Conservation (phyloP, 1,140 invertebrate genomes). For the Cydia amplana region DNA sequence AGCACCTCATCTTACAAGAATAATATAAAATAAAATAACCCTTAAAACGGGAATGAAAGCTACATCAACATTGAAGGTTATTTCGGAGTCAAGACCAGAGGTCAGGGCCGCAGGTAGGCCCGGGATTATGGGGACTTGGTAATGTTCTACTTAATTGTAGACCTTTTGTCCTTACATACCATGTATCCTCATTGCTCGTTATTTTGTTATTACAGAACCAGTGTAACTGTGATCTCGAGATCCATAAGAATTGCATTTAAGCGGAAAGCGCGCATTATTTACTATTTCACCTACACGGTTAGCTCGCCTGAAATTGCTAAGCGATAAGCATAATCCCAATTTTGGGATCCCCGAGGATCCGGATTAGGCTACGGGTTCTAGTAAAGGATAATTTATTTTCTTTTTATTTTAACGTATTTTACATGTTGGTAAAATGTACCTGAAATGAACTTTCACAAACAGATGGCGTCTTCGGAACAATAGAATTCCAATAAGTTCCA, state of each 20-base stretch:
- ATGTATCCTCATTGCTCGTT: neutral
- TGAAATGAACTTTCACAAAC: neutral
- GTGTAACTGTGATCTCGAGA: neutral
- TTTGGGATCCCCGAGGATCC: neutral
- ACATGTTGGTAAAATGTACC: neutral
- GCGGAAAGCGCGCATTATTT: neutral
- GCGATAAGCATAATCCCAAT: too few relatives aligned
- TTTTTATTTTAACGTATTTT: neutral
- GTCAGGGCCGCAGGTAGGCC: neutral
- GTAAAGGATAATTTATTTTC: neutral
- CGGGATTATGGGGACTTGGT: slow-evolving; percentile 8
- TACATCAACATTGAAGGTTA: slow-evolving; percentile 12
- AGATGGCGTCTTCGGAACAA: neutral
- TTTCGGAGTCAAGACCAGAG: slow-evolving; percentile 10
- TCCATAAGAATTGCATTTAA: too few relatives aligned
- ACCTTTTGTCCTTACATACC: neutral
- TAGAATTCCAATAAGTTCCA: neutral
- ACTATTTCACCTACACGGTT: too few relatives aligned
- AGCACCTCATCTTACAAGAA: neutral
- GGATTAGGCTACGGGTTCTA: neutral
- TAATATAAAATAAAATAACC: neutral
- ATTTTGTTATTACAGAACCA: neutral
- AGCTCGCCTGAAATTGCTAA: too few relatives aligned
- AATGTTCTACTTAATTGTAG: slow-evolving; percentile 16
- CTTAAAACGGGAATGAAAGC: neutral